phyloP scores from a whole-genome alignment of 2,888 invertebrate species.

The Formica aserva region DNA sequence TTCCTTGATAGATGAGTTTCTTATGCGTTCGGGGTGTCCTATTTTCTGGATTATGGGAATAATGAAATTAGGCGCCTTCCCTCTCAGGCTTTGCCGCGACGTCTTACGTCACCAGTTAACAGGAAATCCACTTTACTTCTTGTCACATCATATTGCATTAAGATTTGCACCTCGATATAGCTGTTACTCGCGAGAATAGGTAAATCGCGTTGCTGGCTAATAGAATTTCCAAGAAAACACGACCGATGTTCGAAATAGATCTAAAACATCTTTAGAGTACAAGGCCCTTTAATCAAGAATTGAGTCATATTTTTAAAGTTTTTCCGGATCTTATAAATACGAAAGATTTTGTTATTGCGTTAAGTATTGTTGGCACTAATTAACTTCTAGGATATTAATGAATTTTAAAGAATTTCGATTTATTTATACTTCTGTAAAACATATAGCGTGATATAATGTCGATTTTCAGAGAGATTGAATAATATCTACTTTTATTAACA shows the following conservation, averaged over 20 bases:
- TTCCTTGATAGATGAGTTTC: constrained; percentile 15
- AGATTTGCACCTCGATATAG: constrained; percentile 41
- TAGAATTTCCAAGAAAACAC: constrained; percentile 24
- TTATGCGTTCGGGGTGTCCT: constrained; percentile 26
- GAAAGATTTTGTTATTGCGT: background rate
- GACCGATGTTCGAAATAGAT: background rate
- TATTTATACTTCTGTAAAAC: background rate
- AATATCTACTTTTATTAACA: constrained; percentile 13
- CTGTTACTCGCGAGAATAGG: constrained; percentile 27
- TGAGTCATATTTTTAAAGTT: background rate
- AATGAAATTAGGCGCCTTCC: constrained; percentile 44
- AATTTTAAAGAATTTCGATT: background rate
- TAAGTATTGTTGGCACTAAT: background rate
- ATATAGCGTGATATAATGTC: background rate
- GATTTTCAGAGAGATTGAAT: background rate
- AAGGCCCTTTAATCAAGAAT: background rate
- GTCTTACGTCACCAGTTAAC: constrained; percentile 44
- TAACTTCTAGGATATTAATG: background rate
- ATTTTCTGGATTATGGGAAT: constrained; percentile 41
- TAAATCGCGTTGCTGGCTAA: constrained; percentile 41
- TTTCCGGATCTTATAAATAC: background rate
- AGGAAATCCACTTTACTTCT: constrained; percentile 53
- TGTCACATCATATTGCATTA: constrained; percentile 50
- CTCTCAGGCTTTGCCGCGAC: constrained; percentile 42
- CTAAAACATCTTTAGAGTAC: background rate